Conservation (phyloP, 2,888 invertebrate species). For the Gari tellinella region DNA sequence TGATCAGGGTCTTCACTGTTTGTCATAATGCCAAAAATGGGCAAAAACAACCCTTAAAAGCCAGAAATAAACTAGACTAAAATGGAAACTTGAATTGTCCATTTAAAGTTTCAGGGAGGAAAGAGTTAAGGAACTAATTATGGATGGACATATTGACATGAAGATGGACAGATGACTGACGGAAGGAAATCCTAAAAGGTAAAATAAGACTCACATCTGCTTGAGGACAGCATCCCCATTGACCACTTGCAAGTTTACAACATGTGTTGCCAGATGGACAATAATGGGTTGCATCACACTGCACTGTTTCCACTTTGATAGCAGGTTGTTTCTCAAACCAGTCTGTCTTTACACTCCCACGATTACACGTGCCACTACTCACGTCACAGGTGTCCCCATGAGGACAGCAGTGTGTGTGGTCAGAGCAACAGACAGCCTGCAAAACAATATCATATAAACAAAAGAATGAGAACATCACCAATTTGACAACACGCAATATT, state of each 20-base stretch:
- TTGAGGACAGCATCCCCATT: slow-evolving; percentile 71
- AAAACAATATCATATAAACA: too few species aligned
- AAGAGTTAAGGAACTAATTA: too few species aligned
- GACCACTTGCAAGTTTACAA: slow-evolving; percentile 49
- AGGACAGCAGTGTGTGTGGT: slow-evolving; percentile 74
- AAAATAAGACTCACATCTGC: slow-evolving; percentile 41
- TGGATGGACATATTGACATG: too few species aligned
- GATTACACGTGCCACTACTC: slow-evolving; percentile 34
- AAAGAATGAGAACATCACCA: too few species aligned
- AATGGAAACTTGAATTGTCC: too few species aligned
- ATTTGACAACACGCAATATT: too few species aligned
- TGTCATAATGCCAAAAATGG: too few species aligned
- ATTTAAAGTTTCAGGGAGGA: too few species aligned
- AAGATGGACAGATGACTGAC: too few species aligned
- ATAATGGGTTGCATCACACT: slow-evolving; percentile 17
- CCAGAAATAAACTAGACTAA: too few species aligned
- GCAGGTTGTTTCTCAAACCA: slow-evolving; percentile 52
- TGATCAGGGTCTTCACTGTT: too few species aligned
- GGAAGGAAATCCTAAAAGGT: neutral
- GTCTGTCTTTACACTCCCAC: slow-evolving; percentile 20
- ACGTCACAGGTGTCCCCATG: slow-evolving; percentile 71
- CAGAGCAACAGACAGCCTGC: slow-evolving; percentile 80
- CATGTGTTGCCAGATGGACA: slow-evolving; percentile 66
- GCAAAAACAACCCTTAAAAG: too few species aligned
- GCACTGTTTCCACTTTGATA: slow-evolving; percentile 11